Conservation (phyloP, 2,888 invertebrate species). For the Emmelina monodactyla region DNA sequence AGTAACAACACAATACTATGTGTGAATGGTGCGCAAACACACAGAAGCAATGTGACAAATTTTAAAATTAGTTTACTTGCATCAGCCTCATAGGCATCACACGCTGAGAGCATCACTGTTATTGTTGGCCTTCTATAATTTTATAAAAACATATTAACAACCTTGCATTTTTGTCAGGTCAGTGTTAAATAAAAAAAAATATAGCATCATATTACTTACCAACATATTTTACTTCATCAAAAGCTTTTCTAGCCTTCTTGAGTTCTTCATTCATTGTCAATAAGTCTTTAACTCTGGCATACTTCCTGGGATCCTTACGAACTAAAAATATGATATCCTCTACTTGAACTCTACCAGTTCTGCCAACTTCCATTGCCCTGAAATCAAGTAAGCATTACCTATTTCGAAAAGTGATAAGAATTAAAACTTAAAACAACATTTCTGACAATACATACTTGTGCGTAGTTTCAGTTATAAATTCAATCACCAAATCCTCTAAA, state of each 20-base stretch:
- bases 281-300: constrained; percentile 95
- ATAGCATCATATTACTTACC: constrained; percentile 59
- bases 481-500: constrained; percentile 95
- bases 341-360: constrained; percentile 95
- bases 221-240: constrained; percentile 98
- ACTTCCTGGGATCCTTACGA: constrained; percentile 94
- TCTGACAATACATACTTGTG: constrained; percentile 64
- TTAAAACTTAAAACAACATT: not conserved
- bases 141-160: constrained; percentile 30
- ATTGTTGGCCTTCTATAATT: constrained; percentile 62
- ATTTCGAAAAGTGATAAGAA: not conserved
- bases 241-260: constrained; percentile 98
- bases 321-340: constrained; percentile 98
- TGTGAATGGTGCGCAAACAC: constrained; percentile 22
- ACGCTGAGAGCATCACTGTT: constrained; percentile 40
- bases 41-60: constrained; percentile 40
- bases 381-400: constrained; percentile 10
- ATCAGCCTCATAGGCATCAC: constrained; percentile 57
- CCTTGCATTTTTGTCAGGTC: not conserved
- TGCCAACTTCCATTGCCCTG: constrained; percentile 96
- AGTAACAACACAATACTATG: too few species aligned
- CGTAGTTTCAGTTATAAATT: constrained; percentile 95
- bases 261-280: constrained; percentile 99
- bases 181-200: not conserved
- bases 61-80: constrained; percentile 57